phyloP scores from a whole-genome alignment of 2,797 vertebrate genomes.

The Gymnothorax reevesii region DNA sequence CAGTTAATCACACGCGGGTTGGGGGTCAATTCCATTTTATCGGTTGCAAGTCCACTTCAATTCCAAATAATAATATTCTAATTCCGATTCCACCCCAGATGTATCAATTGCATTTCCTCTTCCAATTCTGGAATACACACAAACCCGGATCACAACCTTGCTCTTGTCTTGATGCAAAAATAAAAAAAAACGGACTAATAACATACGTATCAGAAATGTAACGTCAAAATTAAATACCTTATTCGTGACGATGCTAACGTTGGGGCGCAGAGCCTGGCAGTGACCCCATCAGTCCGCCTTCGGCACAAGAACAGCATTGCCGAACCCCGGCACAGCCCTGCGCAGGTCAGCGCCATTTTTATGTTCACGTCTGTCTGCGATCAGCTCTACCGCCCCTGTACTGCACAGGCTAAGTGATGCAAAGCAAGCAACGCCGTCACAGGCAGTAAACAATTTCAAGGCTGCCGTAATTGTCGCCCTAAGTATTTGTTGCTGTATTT shows the following conservation, averaged over 20 bases:
- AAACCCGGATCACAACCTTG: too few relatives aligned
- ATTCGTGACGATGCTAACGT: conserved; percentile 35
- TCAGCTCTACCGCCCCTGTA: not conserved
- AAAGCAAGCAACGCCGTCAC: conserved; percentile 9
- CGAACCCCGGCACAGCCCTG: conserved; percentile 49
- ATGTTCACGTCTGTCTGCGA: not conserved
- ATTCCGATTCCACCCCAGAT: too few relatives aligned
- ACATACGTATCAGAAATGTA: not conserved
- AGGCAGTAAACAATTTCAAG: not conserved
- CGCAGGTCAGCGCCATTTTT: conserved; percentile 72
- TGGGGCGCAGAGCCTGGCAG: conserved; percentile 35
- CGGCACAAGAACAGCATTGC: conserved; percentile 57
- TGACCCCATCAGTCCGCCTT: conserved; percentile 47
- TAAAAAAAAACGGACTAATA: not conserved
- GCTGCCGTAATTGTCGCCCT: not conserved
- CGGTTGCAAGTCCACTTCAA: too few relatives aligned
- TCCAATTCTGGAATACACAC: too few relatives aligned
- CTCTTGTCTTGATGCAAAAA: not conserved
- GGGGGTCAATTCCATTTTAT: too few relatives aligned
- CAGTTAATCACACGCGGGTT: not conserved
- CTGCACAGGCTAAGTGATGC: not conserved
- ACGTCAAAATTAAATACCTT: conserved; percentile 47
- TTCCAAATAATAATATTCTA: too few relatives aligned
- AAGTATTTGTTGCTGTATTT: too few relatives aligned
- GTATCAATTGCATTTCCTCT: too few relatives aligned